phyloP scores from a whole-genome alignment of 2,888 invertebrate genomes.

The Heteromyza rotundicornis region DNA sequence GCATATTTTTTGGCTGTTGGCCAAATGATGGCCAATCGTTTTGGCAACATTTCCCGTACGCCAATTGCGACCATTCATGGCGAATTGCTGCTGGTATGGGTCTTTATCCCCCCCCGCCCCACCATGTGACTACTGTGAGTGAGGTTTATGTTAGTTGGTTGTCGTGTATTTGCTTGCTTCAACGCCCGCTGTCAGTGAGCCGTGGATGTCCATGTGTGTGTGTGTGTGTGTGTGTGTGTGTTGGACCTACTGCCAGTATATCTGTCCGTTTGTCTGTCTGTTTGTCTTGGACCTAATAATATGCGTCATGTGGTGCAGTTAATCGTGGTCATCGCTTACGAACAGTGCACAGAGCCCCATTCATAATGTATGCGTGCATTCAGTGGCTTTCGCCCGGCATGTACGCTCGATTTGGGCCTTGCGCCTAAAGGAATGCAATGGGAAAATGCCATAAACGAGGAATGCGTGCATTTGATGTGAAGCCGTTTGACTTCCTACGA shows the following conservation, averaged over 20 bases:
- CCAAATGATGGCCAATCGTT: background rate
- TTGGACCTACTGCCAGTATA: background rate
- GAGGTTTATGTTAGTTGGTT: background rate
- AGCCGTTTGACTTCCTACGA: too few relatives aligned
- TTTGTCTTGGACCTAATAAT: too few relatives aligned
- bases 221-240: background rate
- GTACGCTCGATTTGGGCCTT: background rate
- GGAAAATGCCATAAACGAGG: too few relatives aligned
- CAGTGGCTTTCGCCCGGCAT: background rate
- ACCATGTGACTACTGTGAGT: background rate
- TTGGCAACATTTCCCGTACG: background rate
- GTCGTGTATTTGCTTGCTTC: background rate
- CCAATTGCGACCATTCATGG: background rate
- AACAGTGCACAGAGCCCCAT: background rate
- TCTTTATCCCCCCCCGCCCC: background rate
- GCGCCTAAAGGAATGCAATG: background rate
- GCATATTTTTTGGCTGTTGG: background rate
- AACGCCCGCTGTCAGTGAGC: background rate
- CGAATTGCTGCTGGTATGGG: background rate
- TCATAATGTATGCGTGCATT: background rate
- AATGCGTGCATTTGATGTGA: too few relatives aligned
- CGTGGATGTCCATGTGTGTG: too few relatives aligned
- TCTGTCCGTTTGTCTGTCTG: background rate
- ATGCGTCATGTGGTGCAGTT: conserved; percentile 21
- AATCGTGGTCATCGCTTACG: conserved; percentile 18